Evolutionary conservation across 2,797 vertebrate species (phyloP), one percentile per base, ranked within the genome.

Genomic region (Microctenopoma stevenorrisi): DNA sequence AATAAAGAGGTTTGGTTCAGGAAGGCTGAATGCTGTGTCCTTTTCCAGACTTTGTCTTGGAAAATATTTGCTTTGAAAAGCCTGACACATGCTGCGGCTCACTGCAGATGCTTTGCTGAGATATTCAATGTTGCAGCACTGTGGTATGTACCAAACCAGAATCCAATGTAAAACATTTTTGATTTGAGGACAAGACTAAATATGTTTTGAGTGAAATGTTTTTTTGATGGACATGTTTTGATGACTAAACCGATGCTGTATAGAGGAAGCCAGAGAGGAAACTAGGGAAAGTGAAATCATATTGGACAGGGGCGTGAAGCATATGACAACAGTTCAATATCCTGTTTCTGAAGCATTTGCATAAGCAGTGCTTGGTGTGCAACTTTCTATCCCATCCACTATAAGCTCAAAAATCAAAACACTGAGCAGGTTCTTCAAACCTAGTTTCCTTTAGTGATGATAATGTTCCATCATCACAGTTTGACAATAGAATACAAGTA

Each of bases 1-100:
- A 79, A 86, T 76, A 60, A 74, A 56, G 43, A 48, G 59, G 22
- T 68, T 72, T 25, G 33, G 33, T 35, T 35, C 33, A 51, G 72
- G 43, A 52, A 68, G 63, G 38, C 44, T 52, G 51, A 2, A 26
- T 53, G 43, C 40, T 38, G 44, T 63, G 68, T 74, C 83, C 78
- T 83, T 67, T 72, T 59, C 49, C 11, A 55, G 69, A 64, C 35
- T 69, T 51, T 64, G 51, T 74, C 49, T 26, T 35, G 28, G 18
- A 58, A 56, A 72, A 58, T 48, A 53, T 63, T 49, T 28, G 37
- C 7, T 28, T 53, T 56, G 54, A 62, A 75, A 76, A 74, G 51
- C 43, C 42, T 37, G 62, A 49, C 60, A 64, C 64, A 43, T 3
- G 8, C 37, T 62, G 61, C 0, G 4, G 51, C 13, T 68, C 51